Evolutionary conservation across 1,140 invertebrate genomes (phyloP).

Genomic region (Cydia splendana): DNA sequence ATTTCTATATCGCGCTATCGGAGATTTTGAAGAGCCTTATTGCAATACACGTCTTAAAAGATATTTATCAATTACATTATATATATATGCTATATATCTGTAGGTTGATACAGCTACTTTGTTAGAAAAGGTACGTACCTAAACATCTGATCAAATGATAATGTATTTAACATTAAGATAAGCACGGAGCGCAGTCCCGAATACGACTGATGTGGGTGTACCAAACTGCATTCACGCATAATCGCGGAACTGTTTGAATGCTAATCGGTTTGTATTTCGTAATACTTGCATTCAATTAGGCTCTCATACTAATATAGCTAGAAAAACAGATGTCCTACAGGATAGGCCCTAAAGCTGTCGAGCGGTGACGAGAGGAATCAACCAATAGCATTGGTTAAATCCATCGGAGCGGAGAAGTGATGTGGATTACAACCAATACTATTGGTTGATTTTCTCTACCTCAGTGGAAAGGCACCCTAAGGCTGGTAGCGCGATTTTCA

Average conservation of each 20-base stretch:
- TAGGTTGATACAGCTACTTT: constrained; percentile 7
- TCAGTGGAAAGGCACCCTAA: too few species aligned
- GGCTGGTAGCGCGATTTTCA: too few species aligned
- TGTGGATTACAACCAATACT: too few species aligned
- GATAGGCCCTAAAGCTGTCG: too few species aligned
- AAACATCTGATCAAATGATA: neutral
- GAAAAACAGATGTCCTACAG: too few species aligned
- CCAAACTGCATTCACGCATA: constrained; percentile 29
- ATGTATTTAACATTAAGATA: neutral
- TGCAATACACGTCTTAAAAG: neutral
- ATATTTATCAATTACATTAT: constrained; percentile 29
- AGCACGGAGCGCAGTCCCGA: constrained; percentile 13
- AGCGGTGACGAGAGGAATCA: too few species aligned
- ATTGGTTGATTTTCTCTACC: too few species aligned
- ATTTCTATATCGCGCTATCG: neutral
- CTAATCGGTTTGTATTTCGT: neutral
- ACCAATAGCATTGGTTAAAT: too few species aligned
- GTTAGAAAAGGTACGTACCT: neutral
- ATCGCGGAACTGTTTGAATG: constrained; percentile 28
- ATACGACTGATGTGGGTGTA: constrained; percentile 5
- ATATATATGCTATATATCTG: constrained; percentile 42
- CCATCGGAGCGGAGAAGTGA: too few species aligned
- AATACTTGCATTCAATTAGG: neutral
- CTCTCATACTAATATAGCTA: neutral
- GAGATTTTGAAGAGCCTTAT: neutral